Base-by-base conservation (phyloP, 1,140 invertebrate genomes). In the Bombyx mandarina region DNA sequence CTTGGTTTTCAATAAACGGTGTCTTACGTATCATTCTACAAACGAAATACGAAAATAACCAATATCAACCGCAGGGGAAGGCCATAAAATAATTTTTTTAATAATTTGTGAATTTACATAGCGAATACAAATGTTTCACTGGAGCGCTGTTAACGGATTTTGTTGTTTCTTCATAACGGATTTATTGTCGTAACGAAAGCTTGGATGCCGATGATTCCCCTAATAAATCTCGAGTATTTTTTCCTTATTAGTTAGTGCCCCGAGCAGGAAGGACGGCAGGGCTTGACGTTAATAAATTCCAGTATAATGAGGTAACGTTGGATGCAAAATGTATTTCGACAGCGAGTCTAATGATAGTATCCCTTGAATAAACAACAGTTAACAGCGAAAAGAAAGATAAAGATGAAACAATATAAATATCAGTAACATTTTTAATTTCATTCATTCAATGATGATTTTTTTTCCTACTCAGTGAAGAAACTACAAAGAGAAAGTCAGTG, bases 201-300 rank as follows among this genome's bases (percentile, higher is more conserved):
- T 12, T 18, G 42, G 43, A 57, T 51, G 57, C 56, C 60, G 48
- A 67, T 69, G 65, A 67, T 69, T 65, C 61, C 6, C 51, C 26
- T 55, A 63, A 72, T 69, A 72, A 72, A 69, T 69, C 63, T 67
- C 7, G 52, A 62, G 54, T 43, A 43, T 65, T 70, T 69, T 70
- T 69, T 67, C 57, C 62, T 62, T 69, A 63, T 67, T 66, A 64
- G 54, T 46, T 56, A 56, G 43, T 48, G 50, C 57, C 46, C 60
- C 52, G 57, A 59, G 49, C 48, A 59, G 52, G 45, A 57, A 60
- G 58, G 12, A 54, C 45, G 43, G 35, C 45, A 45, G 51, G 62
- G 54, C 35, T 58, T 52, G 59, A 56, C 56, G 61, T 52, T 63
- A 64, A 74, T 71, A 67, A 74, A 69, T 69, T 62, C 69, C 43